Evolutionary conservation across 2,888 invertebrate species (phyloP).

Genomic region (Drosophila glabriapex): DNA sequence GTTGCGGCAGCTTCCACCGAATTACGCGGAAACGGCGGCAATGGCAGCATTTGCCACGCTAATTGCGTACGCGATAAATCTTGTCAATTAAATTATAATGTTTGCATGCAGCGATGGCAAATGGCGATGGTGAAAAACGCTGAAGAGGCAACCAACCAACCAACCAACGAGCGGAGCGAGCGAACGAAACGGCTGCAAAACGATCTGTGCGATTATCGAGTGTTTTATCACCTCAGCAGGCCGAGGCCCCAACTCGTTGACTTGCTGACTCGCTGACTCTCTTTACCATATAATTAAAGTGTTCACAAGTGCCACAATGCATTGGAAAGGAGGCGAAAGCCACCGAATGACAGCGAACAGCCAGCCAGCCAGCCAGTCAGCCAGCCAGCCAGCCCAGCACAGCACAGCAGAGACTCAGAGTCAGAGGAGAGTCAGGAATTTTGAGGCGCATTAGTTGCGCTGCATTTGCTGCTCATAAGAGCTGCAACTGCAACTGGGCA

Average conservation of each 20-base stretch:
- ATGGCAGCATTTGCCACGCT: slow-evolving; percentile 81
- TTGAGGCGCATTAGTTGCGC: slow-evolving; percentile 82
- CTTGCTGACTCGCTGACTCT: slow-evolving; percentile 41
- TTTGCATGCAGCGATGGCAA: slow-evolving; percentile 75
- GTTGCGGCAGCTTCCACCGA: slow-evolving; percentile 68
- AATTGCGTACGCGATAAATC: slow-evolving; percentile 85
- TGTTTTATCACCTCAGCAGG: slow-evolving; percentile 82
- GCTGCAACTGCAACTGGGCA: slow-evolving; percentile 51
- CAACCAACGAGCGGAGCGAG: neutral
- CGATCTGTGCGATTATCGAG: slow-evolving; percentile 83
- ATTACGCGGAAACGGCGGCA: slow-evolving; percentile 75
- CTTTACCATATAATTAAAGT: slow-evolving; percentile 82
- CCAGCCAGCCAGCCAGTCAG: slow-evolving; percentile 1
- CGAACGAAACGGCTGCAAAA: slow-evolving; percentile 65
- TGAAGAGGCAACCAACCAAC: slow-evolving; percentile 67
- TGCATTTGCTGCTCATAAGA: slow-evolving; percentile 82
- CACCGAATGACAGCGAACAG: slow-evolving; percentile 55
- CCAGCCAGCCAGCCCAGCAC: slow-evolving; percentile 13
- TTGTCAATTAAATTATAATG: slow-evolving; percentile 86
- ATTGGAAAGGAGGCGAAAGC: slow-evolving; percentile 52
- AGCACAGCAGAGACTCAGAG: slow-evolving; percentile 24
- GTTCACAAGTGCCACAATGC: slow-evolving; percentile 83
- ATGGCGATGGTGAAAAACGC: slow-evolving; percentile 58
- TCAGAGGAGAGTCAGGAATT: slow-evolving; percentile 63
- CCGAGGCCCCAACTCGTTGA: slow-evolving; percentile 9